Percentiles rank a stretch among this genome's conserved stretches.
Evolutionary conservation across 2,888 invertebrate species (phyloP).

Genomic region (Dynastes tityus): DNA sequence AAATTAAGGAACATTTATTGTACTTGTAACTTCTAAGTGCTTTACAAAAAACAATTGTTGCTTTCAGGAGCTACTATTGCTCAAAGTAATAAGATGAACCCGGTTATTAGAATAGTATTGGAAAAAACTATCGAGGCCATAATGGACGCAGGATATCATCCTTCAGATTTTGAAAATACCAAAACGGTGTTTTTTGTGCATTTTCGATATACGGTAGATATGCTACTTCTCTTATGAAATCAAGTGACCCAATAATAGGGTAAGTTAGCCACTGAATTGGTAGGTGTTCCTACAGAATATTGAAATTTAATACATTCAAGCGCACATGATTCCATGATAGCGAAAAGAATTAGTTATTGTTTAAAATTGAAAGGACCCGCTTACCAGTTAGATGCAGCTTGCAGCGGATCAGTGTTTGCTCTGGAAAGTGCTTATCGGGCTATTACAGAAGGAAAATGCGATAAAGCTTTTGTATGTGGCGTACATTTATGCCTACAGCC

Average conservation of each 20-base stretch:
- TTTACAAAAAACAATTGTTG: too few relatives aligned
- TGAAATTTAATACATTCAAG: conserved; percentile 25
- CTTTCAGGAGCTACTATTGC: conserved; percentile 69
- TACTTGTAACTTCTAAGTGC: too few relatives aligned
- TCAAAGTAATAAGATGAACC: conserved; percentile 75
- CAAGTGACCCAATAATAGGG: conserved; percentile 3
- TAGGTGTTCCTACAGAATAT: not conserved
- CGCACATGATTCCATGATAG: not conserved
- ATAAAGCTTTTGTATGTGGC: conserved; percentile 92
- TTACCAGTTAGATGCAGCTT: conserved; percentile 83
- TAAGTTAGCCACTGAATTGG: not conserved
- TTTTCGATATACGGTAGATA: too few relatives aligned
- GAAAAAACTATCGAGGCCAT: conserved; percentile 76
- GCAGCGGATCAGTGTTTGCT: conserved; percentile 92
- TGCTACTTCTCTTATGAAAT: not conserved
- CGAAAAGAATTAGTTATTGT: conserved; percentile 15
- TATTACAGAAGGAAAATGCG: conserved; percentile 86
- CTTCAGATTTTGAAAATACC: conserved; percentile 79
- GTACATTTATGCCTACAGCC: conserved; percentile 91
- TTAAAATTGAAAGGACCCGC: conserved; percentile 24
- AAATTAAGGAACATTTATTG: too few relatives aligned
- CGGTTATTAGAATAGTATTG: conserved; percentile 74
- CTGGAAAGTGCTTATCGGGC: conserved; percentile 86
- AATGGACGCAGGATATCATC: conserved; percentile 79
- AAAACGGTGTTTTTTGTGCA: conserved; percentile 84